Conservation (phyloP, 1,140 invertebrate species). For the Himalopsyche phryganea region DNA sequence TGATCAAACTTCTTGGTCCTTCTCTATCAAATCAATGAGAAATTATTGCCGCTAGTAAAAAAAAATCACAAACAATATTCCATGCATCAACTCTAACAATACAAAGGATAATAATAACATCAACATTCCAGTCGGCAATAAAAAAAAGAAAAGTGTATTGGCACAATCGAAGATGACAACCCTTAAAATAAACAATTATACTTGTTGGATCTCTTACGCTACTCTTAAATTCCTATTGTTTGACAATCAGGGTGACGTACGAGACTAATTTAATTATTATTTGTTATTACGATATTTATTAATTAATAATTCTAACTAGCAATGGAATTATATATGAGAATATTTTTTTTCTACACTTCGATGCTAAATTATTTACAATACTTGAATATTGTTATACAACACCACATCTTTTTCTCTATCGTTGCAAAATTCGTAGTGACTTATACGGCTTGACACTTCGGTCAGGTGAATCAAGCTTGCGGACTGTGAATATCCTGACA, state of each 20-base stretch:
- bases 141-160: too few species aligned
- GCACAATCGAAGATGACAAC: too few species aligned
- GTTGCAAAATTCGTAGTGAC: too few species aligned
- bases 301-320: constrained; percentile 14
- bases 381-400: not conserved
- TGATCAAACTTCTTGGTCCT: too few species aligned
- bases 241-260: constrained; percentile 20
- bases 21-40: not conserved
- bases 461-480: too few species aligned
- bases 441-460: too few species aligned
- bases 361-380: constrained; percentile 22
- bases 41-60: too few species aligned
- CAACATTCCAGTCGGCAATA: too few species aligned
- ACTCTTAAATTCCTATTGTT: constrained; percentile 9
- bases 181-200: not conserved
- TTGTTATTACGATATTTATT: constrained; percentile 1
- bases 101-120: not conserved
- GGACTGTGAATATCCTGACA: too few species aligned
- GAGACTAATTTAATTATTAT: constrained; percentile 1
- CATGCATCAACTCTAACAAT: not conserved
- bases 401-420: too few species aligned
- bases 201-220: not conserved
- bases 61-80: not conserved
- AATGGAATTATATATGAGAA: constrained; percentile 8
- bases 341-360: constrained; percentile 12